phyloP scores from a whole-genome alignment of 2,888 invertebrate species.

The Lathronympha strigana region DNA sequence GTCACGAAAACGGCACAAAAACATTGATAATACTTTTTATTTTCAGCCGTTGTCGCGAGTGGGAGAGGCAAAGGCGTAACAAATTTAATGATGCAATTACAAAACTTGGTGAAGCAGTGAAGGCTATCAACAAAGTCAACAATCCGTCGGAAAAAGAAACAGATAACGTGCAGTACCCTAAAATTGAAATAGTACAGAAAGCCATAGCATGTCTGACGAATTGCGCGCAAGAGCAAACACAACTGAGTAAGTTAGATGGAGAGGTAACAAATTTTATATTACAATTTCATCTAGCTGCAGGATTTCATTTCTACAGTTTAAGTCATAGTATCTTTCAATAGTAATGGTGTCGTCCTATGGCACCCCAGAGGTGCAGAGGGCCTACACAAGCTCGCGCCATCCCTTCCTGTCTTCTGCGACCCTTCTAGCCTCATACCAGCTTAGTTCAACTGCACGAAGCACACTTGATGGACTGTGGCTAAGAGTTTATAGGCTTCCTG shows the following conservation, averaged over 20 bases:
- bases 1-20: too few relatives aligned
- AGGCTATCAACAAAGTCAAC: slow-evolving; percentile 60
- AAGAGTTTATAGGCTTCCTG: too few relatives aligned
- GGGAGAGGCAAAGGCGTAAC: slow-evolving; percentile 88
- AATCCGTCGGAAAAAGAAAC: slow-evolving; percentile 53
- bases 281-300: not conserved
- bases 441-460: too few relatives aligned
- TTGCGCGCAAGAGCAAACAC: slow-evolving; percentile 67
- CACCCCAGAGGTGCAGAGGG: too few relatives aligned
- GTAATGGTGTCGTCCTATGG: too few relatives aligned
- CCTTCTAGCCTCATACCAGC: too few relatives aligned
- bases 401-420: too few relatives aligned
- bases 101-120: slow-evolving; percentile 71
- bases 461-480: too few relatives aligned
- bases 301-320: not conserved
- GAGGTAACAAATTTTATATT: slow-evolving; percentile 30
- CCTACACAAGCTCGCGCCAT: too few relatives aligned
- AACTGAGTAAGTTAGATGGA: slow-evolving; percentile 67
- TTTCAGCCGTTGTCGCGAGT: slow-evolving; percentile 86
- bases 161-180: slow-evolving; percentile 72
- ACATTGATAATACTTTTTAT: too few relatives aligned
- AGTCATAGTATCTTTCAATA: too few relatives aligned
- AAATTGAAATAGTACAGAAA: slow-evolving; percentile 76
- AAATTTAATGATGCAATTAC: slow-evolving; percentile 84
- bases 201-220: slow-evolving; percentile 70